Conservation (phyloP, 2,113 vertebrate species). For the Chunga burmeisteri region DNA sequence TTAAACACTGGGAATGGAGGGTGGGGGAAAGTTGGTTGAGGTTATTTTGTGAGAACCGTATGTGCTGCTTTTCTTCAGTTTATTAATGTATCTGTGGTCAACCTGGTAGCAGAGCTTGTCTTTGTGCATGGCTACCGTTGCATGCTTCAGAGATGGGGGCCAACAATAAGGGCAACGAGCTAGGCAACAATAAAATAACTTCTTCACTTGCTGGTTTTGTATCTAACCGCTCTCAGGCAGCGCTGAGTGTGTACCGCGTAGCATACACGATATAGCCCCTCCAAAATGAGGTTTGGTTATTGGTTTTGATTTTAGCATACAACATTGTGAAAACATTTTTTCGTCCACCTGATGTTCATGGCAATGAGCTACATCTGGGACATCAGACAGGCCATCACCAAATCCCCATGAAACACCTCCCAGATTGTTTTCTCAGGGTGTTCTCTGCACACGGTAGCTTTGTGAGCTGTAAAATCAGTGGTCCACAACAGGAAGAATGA, state of each 20-base stretch:
- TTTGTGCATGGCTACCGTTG: neutral
- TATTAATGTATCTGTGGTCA: neutral
- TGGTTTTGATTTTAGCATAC: neutral
- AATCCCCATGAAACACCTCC: neutral
- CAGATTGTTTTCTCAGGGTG: neutral
- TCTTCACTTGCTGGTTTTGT: neutral
- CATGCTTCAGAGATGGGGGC: neutral
- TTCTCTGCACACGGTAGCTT: neutral
- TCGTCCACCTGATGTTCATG: neutral
- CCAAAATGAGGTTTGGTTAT: neutral
- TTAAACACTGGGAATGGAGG: neutral
- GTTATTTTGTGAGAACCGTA: neutral
- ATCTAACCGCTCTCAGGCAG: neutral
- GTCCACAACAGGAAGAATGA: neutral
- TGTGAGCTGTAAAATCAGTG: neutral
- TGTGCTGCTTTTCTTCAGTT: neutral
- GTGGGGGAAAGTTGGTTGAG: neutral
- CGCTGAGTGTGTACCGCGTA: fast-evolving
- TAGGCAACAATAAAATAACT: neutral
- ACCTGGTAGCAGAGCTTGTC: neutral
- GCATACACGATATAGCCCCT: neutral
- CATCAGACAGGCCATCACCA: neutral
- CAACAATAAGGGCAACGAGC: neutral
- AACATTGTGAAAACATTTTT: neutral
- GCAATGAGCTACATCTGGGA: neutral